Percentiles rank a stretch among this genome's conserved stretches.
Evolutionary conservation across 1,140 invertebrate species (phyloP).

Genomic region (Microplitis demolitor): DNA sequence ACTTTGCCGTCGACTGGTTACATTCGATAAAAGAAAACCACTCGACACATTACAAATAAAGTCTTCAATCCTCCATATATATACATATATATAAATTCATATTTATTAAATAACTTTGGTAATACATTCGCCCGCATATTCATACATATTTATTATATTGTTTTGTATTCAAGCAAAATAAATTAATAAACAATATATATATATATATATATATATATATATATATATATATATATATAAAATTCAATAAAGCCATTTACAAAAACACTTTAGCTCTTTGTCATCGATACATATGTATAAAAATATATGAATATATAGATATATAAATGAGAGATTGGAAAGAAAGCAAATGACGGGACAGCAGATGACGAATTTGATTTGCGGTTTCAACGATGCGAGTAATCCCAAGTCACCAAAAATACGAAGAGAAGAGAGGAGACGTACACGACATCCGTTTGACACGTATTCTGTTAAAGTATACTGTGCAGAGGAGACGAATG

Average conservation of each 20-base stretch:
- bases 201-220: too few relatives aligned
- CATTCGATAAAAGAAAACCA: not conserved
- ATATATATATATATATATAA: too few relatives aligned
- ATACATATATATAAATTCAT: not conserved
- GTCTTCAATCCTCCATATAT: not conserved
- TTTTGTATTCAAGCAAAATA: too few relatives aligned
- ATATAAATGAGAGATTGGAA: not conserved
- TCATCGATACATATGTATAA: not conserved
- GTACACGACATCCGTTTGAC: slow-evolving; percentile 5
- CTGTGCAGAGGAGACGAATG: not conserved
- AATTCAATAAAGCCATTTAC: too few relatives aligned
- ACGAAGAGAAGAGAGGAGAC: not conserved
- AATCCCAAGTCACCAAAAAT: not conserved
- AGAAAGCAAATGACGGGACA: not conserved
- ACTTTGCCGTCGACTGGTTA: not conserved
- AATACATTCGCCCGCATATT: too few relatives aligned
- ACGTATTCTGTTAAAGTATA: slow-evolving; percentile 6
- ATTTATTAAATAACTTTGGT: not conserved
- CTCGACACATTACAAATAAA: not conserved
- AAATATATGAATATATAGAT: not conserved
- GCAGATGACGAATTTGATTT: slow-evolving; percentile 2
- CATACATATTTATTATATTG: too few relatives aligned
- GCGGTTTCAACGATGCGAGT: slow-evolving; percentile 2
- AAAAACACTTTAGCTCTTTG: too few relatives aligned
- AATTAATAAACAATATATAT: too few relatives aligned